These are phyloP conservation scores for Eurosta solidaginis DNA, from an alignment of 1,140 invertebrate genomes.

Conservation along the genomic window DNA sequence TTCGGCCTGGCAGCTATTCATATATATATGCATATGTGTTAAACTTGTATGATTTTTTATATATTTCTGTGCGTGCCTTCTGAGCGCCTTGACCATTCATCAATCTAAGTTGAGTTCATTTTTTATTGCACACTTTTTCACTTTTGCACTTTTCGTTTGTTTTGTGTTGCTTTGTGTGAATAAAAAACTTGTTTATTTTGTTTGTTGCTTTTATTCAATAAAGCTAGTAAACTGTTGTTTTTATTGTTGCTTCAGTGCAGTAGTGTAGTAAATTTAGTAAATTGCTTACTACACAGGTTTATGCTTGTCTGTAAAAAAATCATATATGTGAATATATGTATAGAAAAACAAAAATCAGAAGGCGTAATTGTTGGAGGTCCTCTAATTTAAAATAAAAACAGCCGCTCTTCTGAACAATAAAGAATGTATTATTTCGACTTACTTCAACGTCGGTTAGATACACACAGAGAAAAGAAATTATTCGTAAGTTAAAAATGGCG, in stretches of 20 bases:
- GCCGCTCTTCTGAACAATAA: too few relatives aligned
- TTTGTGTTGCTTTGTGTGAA: not conserved
- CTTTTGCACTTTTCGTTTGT: not conserved
- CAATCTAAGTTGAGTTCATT: not conserved
- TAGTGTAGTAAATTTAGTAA: conserved; percentile 23
- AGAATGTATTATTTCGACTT: too few relatives aligned
- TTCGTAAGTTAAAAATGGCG: too few relatives aligned
- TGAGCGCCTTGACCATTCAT: not conserved
- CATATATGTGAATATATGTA: too few relatives aligned
- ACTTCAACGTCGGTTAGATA: too few relatives aligned
- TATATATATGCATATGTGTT: not conserved
- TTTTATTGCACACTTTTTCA: conserved; percentile 4
- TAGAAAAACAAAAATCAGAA: too few relatives aligned
- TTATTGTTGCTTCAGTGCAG: not conserved
- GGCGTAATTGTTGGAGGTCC: too few relatives aligned
- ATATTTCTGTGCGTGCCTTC: not conserved
- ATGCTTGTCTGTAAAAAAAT: too few relatives aligned
- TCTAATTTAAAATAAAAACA: too few relatives aligned
- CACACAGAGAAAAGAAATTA: too few relatives aligned
- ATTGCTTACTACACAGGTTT: conserved; percentile 15
- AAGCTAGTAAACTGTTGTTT: not conserved
- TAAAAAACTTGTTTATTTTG: not conserved
- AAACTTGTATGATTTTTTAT: not conserved
- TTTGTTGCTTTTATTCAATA: not conserved
- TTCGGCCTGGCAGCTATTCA: too few relatives aligned